Base-by-base conservation (phyloP, 2,888 invertebrate species). In the Pomacea canaliculata region DNA sequence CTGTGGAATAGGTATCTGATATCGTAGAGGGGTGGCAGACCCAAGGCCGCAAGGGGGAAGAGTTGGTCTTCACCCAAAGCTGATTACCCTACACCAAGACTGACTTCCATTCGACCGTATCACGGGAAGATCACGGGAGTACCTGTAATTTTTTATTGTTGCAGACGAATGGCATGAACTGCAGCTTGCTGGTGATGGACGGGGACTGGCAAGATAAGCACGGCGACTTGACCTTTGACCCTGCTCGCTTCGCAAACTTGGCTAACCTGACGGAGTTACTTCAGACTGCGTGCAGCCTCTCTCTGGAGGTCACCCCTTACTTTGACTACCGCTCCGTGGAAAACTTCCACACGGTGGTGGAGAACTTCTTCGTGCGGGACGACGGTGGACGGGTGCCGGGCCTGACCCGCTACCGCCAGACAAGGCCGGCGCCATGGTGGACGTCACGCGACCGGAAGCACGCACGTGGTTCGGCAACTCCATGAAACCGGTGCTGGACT, bases 191-290 rank as follows among this genome's bases (percentile, higher is more conserved):
- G 19, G 96, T 96, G 91, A 95, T 97, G 77, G 94, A 97, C 83
- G 76, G 94, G 93, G 93, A 94, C 60, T 97, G 97, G 96, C 96
- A 97, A 90, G 93, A 93, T 16, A 95, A 95, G 87, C 96, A 96
- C 88, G 97, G 97, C 0, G 95, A 96, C 0, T 91, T 95, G 73
- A 93, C 93, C 8, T 96, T 97, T 78, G 93, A 95, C 82, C 91
- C 92, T 46, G 51, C 73, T n/a, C 76, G 73, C 7, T 85, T 87
- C 74, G 51, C 78, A n/a, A 86, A 87, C 71, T 77, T 85, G 18
- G 79, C 84, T 7, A 76, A 79, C 10, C 63, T 84, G 73, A 48
- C 82, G 9, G 70, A 80, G 1, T 27, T 71, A 1, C 67, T 83
- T 12, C 62, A 71, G 23, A 37, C n/a, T 8, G 76, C 78, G 23